Percentiles rank a stretch among this genome's conserved stretches.
phyloP scores from a whole-genome alignment of 2,797 vertebrate genomes.

The Microctenopoma steveboyesi region DNA sequence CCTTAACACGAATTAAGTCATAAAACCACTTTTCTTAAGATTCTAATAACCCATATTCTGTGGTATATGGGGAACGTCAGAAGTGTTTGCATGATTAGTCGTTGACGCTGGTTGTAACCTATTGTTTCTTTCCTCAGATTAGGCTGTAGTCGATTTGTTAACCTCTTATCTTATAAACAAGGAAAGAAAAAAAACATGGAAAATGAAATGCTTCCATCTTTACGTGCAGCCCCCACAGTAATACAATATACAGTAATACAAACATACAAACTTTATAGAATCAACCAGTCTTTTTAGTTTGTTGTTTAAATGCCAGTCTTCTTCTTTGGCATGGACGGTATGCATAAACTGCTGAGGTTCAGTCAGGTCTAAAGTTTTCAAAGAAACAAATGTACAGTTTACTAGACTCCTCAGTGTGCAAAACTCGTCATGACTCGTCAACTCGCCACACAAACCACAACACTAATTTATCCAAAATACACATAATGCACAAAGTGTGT shows the following conservation, averaged over 20 bases:
- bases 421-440: no score
- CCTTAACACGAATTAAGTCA: conserved; percentile 68
- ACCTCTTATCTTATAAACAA: conserved; percentile 24
- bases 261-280: no score
- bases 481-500: not conserved
- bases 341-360: no score
- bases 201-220: conserved; percentile 22
- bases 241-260: not conserved
- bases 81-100: conserved; percentile 51
- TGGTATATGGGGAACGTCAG: conserved; percentile 60
- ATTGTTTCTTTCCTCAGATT: conserved; percentile 32
- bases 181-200: conserved; percentile 2
- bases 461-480: conserved; percentile 1
- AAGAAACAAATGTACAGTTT: no score
- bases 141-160: conserved; percentile 37
- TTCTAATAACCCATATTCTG: conserved; percentile 61
- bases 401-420: no score
- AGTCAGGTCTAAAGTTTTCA: no score
- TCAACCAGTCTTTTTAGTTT: no score
- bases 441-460: conserved; percentile 19
- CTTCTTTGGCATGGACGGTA: no score
- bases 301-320: no score
- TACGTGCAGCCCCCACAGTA: conserved; percentile 7
- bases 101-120: conserved; percentile 47
- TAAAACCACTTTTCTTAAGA: conserved; percentile 59